Evolutionary conservation across 2,113 vertebrate species (phyloP), one percentile per base, ranked within the genome.

Genomic region (Sprattus sprattus): DNA sequence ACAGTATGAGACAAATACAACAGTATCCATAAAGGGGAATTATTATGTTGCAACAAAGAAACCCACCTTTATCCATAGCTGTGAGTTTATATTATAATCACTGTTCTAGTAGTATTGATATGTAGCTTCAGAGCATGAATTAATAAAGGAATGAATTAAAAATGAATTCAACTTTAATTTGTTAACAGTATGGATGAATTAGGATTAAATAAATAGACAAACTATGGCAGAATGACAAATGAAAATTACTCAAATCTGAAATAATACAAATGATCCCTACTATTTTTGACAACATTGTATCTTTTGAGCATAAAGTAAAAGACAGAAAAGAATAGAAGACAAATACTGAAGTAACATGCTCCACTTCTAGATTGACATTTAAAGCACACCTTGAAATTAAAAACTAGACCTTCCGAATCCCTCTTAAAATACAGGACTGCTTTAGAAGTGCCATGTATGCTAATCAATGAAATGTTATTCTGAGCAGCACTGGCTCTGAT

Each of bases 401-500:
- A 78, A 78, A 39, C 2, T 32, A 78, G 32, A 39, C 28, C 25
- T 16, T 0, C 71, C 25, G 16, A 78, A 39, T 39, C 39, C 25
- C 71, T 15, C 25, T 78, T 39, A 44, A 78, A 39, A 78, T 28
- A 78, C 71, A 39, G 71, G 28, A 10, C 71, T 5, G 71, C 71
- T 78, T 78, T 32, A 78, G 28, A 78, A 39, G 71, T 78, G 71
- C 32, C 71, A 78, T 32, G 71, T 78, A 32, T 78, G 71, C 71
- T 78, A 78, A 78, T 78, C 71, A 78, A 78, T 78, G 71, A 32
- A 15, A 78, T 18, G 71, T 39, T 39, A 78, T 78, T 78, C 71
- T 78, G 71, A 78, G 71, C 9, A 78, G 28, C 71, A 39, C 28
- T 16, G 71, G 39, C 71, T 39, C 64, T 78, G 28, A 78, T 39